Evolutionary conservation across 2,888 invertebrate genomes (phyloP), one percentile per base, ranked within the genome.

Genomic region (Eupithecia exiguata): DNA sequence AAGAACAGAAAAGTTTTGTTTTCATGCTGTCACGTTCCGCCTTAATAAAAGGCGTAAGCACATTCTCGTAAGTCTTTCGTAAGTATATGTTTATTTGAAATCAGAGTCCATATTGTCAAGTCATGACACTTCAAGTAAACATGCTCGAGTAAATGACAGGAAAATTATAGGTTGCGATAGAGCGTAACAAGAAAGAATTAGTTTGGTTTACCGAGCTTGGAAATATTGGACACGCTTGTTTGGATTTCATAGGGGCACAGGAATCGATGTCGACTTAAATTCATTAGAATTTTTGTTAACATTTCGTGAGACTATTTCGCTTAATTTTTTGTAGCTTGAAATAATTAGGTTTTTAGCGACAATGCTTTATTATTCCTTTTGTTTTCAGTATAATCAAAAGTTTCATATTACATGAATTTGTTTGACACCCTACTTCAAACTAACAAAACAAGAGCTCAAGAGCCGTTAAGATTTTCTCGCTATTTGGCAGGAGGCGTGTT

Each of bases 81-180:
- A 58, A 58, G 25, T 25, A 58, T 58, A 58, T 58, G 58, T 25
- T 58, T 58, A 21, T 21, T 53, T 3, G 58, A 74, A 76, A 78
- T 78, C 77, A 66, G 76, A 63, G 40, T 58, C 25, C 36, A 14
- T n/a, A 12, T 68, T 70, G 68, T 70, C 30, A 72, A 35, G 66
- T 68, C 70, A 65, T 62, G 70, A 69, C 65, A 71, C 35, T 69
- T 71, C 69, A 21, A 21, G 69, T 62, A 73, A 70, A 66, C 18
- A 36, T 70, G 35, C 46, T n/a, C 35, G 61, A n/a, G 61, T 49
- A 38, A n/a, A 65, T 46, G 72, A 72, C 68, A 25, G 40, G 73
- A 69, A 75, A 75, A 75, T 73, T 68, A 71, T 75, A 69, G 46
- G 72, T 46, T 75, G 35, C 40, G 66, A 58, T 69, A 38, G 61